Evolutionary conservation across 92 coral and sea anemone genomes (phyloP).

Genomic region (Palythoa caribaeorum): DNA sequence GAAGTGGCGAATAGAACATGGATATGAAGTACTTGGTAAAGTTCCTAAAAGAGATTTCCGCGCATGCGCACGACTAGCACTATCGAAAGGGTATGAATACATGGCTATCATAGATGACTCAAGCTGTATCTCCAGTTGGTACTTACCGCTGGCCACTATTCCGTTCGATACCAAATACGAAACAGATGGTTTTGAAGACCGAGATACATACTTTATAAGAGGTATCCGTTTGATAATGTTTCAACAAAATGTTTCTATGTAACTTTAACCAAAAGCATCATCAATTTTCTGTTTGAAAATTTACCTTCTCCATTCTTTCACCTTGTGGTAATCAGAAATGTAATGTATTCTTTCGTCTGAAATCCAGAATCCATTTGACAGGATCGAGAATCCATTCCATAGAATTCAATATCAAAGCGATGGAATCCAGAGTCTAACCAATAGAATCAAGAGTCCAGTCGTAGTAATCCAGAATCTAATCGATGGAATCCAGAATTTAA

Average conservation of each 20-base stretch:
- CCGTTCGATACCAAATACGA: constrained; percentile 44
- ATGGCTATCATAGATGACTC: constrained; percentile 60
- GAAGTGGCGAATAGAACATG: constrained; percentile 47
- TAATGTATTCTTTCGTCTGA: too few relatives aligned
- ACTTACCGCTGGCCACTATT: constrained; percentile 75
- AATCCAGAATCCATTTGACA: too few relatives aligned
- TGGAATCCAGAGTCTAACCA: too few relatives aligned
- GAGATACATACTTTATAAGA: constrained; percentile 40
- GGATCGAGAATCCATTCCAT: too few relatives aligned
- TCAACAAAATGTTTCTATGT: not conserved
- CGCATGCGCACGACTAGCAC: constrained; percentile 77
- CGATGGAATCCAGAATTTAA: too few relatives aligned
- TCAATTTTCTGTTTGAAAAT: too few relatives aligned
- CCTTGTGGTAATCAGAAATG: too few relatives aligned
- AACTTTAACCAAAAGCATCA: not conserved
- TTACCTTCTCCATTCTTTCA: too few relatives aligned
- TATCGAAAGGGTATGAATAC: constrained; percentile 76
- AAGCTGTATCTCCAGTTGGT: constrained; percentile 77
- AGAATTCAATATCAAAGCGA: too few relatives aligned
- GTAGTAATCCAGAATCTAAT: too few relatives aligned
- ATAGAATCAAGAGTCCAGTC: too few relatives aligned
- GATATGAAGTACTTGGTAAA: constrained; percentile 36
- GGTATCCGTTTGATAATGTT: constrained; percentile 16
- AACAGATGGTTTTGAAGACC: constrained; percentile 37
- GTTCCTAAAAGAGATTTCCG: constrained; percentile 49